Conservation (phyloP, 2,888 invertebrate genomes). For the Chaetoderma sp. region DNA sequence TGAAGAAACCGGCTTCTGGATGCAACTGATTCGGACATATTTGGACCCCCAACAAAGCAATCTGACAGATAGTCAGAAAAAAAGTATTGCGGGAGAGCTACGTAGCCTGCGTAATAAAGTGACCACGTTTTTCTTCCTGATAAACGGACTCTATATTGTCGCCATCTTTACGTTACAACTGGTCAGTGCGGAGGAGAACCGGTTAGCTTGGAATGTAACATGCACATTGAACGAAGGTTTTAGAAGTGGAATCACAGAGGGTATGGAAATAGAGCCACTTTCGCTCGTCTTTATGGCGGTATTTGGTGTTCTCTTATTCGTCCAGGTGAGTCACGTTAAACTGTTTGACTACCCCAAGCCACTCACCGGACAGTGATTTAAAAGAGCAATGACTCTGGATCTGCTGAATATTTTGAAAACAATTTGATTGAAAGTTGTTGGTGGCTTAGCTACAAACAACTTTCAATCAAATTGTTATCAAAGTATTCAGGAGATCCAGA, state of each 20-base stretch:
- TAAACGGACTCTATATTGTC: slow-evolving; percentile 97
- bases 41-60: slow-evolving; percentile 93
- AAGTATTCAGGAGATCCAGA: too few relatives aligned
- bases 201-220: slow-evolving; percentile 32
- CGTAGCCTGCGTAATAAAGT: slow-evolving; percentile 93
- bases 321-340: too few relatives aligned
- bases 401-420: too few relatives aligned
- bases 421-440: too few relatives aligned
- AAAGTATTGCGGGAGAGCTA: slow-evolving; percentile 70
- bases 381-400: too few relatives aligned
- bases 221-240: neutral
- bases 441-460: too few relatives aligned
- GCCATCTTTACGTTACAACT: slow-evolving; percentile 98
- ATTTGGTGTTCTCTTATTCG: slow-evolving; percentile 94
- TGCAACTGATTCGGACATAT: slow-evolving; percentile 90
- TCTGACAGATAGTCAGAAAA: slow-evolving; percentile 79
- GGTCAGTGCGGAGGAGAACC: slow-evolving; percentile 73
- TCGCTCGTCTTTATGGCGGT: slow-evolving; percentile 94
- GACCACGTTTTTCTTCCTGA: slow-evolving; percentile 85
- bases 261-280: slow-evolving; percentile 47
- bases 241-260: neutral
- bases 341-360: too few relatives aligned
- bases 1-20: slow-evolving; percentile 92
- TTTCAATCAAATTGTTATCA: too few relatives aligned
- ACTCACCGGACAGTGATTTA: too few relatives aligned